phyloP scores from a whole-genome alignment of 2,888 invertebrate genomes.

The Latrodectus hesperus region DNA sequence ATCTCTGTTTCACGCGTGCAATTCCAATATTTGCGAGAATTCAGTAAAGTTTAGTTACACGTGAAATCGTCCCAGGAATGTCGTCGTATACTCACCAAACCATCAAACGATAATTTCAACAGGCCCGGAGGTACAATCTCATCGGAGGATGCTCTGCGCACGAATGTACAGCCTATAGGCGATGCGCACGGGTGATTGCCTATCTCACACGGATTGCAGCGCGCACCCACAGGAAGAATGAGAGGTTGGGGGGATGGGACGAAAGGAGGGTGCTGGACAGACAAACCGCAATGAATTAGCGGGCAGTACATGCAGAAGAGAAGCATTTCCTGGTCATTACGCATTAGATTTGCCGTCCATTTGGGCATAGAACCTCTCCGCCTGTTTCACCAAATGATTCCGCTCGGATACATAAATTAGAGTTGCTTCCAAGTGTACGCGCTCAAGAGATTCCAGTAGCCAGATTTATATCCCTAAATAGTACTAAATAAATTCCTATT shows the following conservation, averaged over 20 bases:
- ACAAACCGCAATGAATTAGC: constrained; percentile 29
- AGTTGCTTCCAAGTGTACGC: too few relatives aligned
- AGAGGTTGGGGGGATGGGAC: background rate
- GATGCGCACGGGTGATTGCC: background rate
- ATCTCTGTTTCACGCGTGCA: too few relatives aligned
- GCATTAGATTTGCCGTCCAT: background rate
- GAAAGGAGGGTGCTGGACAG: constrained; percentile 6
- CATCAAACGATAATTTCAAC: background rate
- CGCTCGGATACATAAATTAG: background rate
- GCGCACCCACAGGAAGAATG: too few relatives aligned
- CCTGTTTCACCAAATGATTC: background rate
- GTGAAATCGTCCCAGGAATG: background rate
- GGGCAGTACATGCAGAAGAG: background rate
- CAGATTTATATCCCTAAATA: too few relatives aligned
- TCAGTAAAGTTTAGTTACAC: background rate
- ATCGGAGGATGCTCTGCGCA: background rate
- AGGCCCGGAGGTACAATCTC: background rate
- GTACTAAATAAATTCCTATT: too few relatives aligned
- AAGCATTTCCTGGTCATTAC: constrained; percentile 36
- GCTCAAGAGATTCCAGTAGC: too few relatives aligned
- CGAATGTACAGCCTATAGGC: background rate
- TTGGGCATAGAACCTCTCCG: constrained; percentile 11
- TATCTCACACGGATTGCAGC: too few relatives aligned
- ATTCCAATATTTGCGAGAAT: background rate
- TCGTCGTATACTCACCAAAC: background rate